Conservation (phyloP, 2,797 vertebrate genomes). For the Urosaurus nigricauda region DNA sequence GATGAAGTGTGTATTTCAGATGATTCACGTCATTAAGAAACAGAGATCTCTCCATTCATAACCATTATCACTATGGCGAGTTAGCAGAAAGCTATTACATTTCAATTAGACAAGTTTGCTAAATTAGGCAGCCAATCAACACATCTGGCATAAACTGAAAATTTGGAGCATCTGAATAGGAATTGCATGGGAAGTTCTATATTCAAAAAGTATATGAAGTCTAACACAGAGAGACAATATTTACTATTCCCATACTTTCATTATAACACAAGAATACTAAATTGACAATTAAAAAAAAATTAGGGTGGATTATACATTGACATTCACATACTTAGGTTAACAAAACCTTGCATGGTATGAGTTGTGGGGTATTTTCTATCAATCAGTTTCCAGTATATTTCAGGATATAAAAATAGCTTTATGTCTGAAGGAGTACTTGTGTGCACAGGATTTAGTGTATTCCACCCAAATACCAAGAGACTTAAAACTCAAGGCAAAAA, state of each 20-base stretch:
- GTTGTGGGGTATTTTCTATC: no score
- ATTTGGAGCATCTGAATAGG: slow-evolving; percentile 35
- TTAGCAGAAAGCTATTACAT: slow-evolving; percentile 62
- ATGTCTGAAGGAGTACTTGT: no score
- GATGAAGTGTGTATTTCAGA: slow-evolving; percentile 62
- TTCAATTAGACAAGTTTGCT: slow-evolving; percentile 69
- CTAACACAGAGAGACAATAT: neutral
- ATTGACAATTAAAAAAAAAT: neutral
- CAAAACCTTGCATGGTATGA: no score
- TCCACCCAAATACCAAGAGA: no score
- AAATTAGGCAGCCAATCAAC: slow-evolving; percentile 70
- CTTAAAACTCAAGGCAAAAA: no score
- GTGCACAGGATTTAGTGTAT: no score
- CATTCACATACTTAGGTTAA: no score
- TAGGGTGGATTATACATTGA: neutral
- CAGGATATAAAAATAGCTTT: no score
- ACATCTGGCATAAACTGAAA: slow-evolving; percentile 72
- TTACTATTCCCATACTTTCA: neutral
- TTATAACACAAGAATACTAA: neutral
- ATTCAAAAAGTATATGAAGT: neutral
- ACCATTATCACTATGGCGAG: slow-evolving; percentile 60
- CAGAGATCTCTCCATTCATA: slow-evolving; percentile 69
- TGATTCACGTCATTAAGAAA: slow-evolving; percentile 68
- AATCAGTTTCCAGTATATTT: no score
- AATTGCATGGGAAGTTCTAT: neutral